Percentiles rank a stretch among this genome's conserved stretches.
Evolutionary conservation across 1,140 invertebrate species (phyloP).

Genomic region (Procambarus virginalis): DNA sequence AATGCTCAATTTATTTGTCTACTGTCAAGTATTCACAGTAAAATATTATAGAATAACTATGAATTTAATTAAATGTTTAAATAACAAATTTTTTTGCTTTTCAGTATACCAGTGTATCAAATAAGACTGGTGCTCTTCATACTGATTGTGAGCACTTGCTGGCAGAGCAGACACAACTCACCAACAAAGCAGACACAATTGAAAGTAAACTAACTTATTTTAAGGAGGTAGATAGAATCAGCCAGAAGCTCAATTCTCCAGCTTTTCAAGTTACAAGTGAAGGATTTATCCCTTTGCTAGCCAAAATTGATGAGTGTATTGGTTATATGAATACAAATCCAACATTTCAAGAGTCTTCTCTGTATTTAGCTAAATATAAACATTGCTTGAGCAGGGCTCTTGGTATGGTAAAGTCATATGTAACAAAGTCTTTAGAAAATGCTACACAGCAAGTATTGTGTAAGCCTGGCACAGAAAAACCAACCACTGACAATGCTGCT

Average conservation of each 20-base stretch:
- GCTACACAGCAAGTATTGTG: slow-evolving; percentile 83
- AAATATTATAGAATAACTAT: neutral
- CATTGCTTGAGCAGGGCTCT: slow-evolving; percentile 87
- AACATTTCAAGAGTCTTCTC: slow-evolving; percentile 73
- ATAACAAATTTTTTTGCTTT: neutral
- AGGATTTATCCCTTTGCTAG: slow-evolving; percentile 85
- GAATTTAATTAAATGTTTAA: too few species aligned
- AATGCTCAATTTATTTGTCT: too few species aligned
- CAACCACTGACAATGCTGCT: slow-evolving; percentile 83
- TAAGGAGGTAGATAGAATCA: slow-evolving; percentile 86
- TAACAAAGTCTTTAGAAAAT: slow-evolving; percentile 82
- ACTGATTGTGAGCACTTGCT: slow-evolving; percentile 68
- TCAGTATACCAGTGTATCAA: slow-evolving; percentile 69
- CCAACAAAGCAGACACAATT: slow-evolving; percentile 85
- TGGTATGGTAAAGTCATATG: slow-evolving; percentile 84
- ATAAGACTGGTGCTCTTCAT: slow-evolving; percentile 66
- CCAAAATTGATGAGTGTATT: slow-evolving; percentile 90
- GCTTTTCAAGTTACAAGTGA: slow-evolving; percentile 88
- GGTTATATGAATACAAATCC: slow-evolving; percentile 86
- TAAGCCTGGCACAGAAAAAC: slow-evolving; percentile 71
- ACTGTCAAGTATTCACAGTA: neutral
- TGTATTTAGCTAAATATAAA: slow-evolving; percentile 83
- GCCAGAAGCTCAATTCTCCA: slow-evolving; percentile 85
- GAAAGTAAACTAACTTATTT: slow-evolving; percentile 88
- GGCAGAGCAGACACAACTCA: slow-evolving; percentile 81